Percentiles rank a stretch among this genome's conserved stretches.
Conservation (phyloP, 2,113 vertebrate genomes). For the Microtus oregoni region DNA sequence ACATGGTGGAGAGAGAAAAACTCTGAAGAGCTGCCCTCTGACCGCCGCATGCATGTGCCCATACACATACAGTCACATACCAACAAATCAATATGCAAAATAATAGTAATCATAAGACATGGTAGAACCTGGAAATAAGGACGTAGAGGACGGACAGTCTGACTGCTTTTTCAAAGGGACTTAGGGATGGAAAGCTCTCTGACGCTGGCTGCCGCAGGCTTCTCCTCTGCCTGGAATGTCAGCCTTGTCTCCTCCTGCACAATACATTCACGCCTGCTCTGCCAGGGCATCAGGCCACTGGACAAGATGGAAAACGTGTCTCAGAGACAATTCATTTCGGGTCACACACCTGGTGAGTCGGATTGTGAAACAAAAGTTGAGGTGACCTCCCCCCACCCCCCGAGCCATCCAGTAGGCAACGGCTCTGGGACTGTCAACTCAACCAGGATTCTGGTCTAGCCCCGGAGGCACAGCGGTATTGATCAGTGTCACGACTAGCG, state of each 20-base stretch:
- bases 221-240: neutral
- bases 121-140: neutral
- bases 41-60: neutral
- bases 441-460: neutral
- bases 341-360: neutral
- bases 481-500: neutral
- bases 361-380: neutral
- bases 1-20: neutral
- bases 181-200: neutral
- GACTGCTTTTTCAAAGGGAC: neutral
- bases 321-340: neutral
- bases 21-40: neutral
- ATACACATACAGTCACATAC: neutral
- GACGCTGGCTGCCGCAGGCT: neutral
- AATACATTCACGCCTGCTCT: too few species aligned
- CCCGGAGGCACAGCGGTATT: neutral
- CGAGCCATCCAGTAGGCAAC: neutral
- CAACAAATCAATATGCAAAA: neutral
- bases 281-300: neutral
- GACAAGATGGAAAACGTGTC: neutral
- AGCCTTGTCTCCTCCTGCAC: neutral
- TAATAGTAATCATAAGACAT: too few species aligned
- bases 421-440: neutral
- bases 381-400: neutral
- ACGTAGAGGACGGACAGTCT: neutral